phyloP scores from a whole-genome alignment of 2,797 vertebrate genomes.

The Acipenser transmontanus region DNA sequence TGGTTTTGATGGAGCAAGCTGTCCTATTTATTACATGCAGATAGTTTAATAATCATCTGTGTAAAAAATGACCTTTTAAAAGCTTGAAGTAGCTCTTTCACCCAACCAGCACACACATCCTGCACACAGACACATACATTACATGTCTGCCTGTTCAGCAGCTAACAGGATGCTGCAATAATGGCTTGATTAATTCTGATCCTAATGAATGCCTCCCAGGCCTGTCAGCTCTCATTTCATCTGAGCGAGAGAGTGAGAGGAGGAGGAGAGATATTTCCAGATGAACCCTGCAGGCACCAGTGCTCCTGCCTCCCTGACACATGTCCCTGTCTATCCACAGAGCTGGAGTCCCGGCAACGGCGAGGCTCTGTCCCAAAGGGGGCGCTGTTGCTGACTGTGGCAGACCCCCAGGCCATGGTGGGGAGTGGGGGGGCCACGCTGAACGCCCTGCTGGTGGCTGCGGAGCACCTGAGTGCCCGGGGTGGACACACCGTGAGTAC shows the following conservation, averaged over 20 bases:
- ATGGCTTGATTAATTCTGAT: neutral
- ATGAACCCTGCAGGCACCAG: no score
- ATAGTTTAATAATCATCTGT: no score
- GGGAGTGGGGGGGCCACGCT: slow-evolving; percentile 91
- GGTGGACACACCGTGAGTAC: slow-evolving; percentile 73
- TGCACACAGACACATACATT: no score
- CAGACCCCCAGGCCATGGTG: slow-evolving; percentile 68
- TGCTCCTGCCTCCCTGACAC: neutral
- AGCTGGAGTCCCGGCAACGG: slow-evolving; percentile 74
- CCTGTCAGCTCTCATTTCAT: neutral
- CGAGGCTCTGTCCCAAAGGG: slow-evolving; percentile 52
- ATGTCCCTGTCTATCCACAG: slow-evolving; percentile 42
- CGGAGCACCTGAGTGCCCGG: slow-evolving; percentile 81
- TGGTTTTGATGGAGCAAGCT: no score
- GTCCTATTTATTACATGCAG: no score
- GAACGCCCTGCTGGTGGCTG: slow-evolving; percentile 84
- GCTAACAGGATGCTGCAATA: no score
- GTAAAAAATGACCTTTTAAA: no score
- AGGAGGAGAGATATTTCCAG: neutral
- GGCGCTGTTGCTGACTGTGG: slow-evolving; percentile 69
- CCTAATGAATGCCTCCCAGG: neutral
- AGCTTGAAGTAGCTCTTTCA: no score
- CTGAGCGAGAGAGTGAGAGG: no score
- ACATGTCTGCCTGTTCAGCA: no score
- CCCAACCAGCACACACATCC: no score